phyloP scores from a whole-genome alignment of 2,888 invertebrate genomes.

The Parapristionchus giblindavisi region DNA sequence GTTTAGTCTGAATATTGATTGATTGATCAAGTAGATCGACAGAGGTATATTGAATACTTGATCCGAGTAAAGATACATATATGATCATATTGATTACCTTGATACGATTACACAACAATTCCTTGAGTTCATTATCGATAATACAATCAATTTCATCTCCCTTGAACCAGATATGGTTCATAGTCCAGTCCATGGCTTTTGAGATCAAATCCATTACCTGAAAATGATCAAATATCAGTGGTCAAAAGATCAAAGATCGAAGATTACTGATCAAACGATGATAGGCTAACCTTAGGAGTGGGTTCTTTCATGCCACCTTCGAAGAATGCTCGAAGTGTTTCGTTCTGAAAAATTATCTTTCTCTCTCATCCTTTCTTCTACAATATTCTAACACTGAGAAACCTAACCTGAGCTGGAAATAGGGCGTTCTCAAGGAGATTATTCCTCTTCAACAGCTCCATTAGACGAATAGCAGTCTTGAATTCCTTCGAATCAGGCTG shows the following conservation, averaged over 20 bases:
- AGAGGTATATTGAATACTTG: no score
- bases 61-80: no score
- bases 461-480: slow-evolving; percentile 22
- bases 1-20: slow-evolving; percentile 23
- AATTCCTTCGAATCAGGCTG: slow-evolving; percentile 21
- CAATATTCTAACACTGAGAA: no score
- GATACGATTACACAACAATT: background rate
- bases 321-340: slow-evolving; percentile 16
- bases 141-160: slow-evolving; percentile 25
- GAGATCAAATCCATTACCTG: slow-evolving; percentile 29
- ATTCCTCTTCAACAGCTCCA: slow-evolving; percentile 33
- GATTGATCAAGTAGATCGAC: no score
- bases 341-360: background rate
- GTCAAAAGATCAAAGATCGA: no score
- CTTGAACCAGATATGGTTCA: slow-evolving; percentile 15
- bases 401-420: slow-evolving; percentile 20
- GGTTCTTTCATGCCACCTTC: slow-evolving; percentile 30
- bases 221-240: no score
- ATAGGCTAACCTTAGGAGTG: slow-evolving; percentile 17
- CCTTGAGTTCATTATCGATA: slow-evolving; percentile 26
- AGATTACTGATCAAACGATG: background rate
- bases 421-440: slow-evolving; percentile 35
- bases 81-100: background rate
- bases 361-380: background rate
- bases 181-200: slow-evolving; percentile 26